Base-by-base conservation (phyloP, 2,113 vertebrate species). In the Periophthalmodon schlosseri region DNA sequence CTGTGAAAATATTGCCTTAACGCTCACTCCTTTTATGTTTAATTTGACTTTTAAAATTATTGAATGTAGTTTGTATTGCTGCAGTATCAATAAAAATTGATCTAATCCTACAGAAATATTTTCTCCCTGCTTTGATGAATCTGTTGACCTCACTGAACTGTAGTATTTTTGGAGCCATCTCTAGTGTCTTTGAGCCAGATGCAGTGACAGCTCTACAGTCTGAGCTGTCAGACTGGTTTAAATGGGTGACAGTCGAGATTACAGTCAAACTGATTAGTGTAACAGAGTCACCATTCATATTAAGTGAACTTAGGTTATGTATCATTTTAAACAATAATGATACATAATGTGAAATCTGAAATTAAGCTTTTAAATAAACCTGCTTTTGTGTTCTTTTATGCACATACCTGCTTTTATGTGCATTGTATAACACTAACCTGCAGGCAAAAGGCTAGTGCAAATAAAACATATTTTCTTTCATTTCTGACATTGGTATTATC, bases 1-100 rank as follows among this genome's bases (percentile, higher is more conserved):
- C 57, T 77, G 69, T 81, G 78, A 83, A 83, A 65, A 65, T 23
- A 44, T n/a, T 65, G 61, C 34, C 18, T 39, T 2, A 11, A 20
- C 16, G 18, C 58, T 61, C 28, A 63, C 5, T 34, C 13, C 6
- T 63, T 63, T 15, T 16, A 63, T 65, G 34, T 65, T 65, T 20
- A 39, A 39, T 65, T 65, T 28, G 5, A 28, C n/a, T 14, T 24
- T 14, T 60, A 28, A 60, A 33, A 64, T 33, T 64, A 10, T 44
- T 10, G 61, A 64, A 64, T 65, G 63, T 65, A 39, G 0, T 9
- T 36, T 20, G 3, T 64, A 65, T 18, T 39, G 20, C 12, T 65
- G 20, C 18, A 65, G 18, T 65, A 44, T 44, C 18, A 65, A 65
- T 65, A 65, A 44, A 64, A 39, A 11, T 39, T 8, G 39, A 11